phyloP scores from a whole-genome alignment of 1,140 invertebrate genomes.

The Coptotermes formosanus region DNA sequence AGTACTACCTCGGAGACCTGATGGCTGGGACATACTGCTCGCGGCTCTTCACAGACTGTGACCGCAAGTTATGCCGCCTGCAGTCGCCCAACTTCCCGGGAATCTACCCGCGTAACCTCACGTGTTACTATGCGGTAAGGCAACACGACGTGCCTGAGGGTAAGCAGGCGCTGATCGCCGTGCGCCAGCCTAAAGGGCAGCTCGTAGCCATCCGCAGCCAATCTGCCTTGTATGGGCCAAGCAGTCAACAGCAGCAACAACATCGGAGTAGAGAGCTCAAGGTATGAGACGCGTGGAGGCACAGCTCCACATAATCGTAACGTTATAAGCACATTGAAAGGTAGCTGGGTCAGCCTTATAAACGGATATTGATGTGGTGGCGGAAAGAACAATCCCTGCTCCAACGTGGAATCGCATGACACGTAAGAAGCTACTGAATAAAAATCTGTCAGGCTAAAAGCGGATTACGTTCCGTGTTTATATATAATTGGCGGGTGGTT shows the following conservation, averaged over 20 bases:
- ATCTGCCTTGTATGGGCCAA: conserved; percentile 54
- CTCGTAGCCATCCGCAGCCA: conserved; percentile 75
- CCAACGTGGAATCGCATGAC: no score
- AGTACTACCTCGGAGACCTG: conserved; percentile 74
- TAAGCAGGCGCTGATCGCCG: conserved; percentile 80
- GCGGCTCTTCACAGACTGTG: conserved; percentile 84
- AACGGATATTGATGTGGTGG: no score
- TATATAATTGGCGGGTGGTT: no score
- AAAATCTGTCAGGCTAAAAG: no score
- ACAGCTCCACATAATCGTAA: not conserved
- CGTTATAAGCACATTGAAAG: no score
- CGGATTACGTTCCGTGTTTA: no score
- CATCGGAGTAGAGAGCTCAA: conserved; percentile 46
- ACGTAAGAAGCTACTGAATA: no score
- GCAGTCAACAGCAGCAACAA: conserved; percentile 48
- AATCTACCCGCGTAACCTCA: conserved; percentile 84
- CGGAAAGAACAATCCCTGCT: no score
- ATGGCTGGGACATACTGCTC: conserved; percentile 88
- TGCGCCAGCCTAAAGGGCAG: conserved; percentile 78
- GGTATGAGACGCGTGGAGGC: conserved; percentile 29
- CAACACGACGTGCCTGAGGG: conserved; percentile 77
- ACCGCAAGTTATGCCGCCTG: conserved; percentile 75
- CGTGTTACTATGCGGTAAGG: conserved; percentile 81
- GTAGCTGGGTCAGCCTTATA: no score
- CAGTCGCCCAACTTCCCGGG: conserved; percentile 91